Percentiles rank a stretch among this genome's conserved stretches.
Evolutionary conservation across 2,797 vertebrate genomes (phyloP).

Genomic region (Caiman crocodilus): DNA sequence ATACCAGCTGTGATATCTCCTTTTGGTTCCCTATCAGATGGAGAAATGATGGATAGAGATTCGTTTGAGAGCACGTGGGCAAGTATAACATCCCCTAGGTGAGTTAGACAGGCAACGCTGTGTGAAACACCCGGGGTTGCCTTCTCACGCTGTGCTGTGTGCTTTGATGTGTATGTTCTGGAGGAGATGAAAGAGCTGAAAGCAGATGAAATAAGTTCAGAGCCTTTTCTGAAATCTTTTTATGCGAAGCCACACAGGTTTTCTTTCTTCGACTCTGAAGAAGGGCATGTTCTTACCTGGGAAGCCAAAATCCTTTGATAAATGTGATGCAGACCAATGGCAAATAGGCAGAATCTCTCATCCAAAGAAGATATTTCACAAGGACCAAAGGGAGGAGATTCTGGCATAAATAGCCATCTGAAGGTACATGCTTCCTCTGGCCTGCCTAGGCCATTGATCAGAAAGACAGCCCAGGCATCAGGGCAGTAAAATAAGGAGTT

Average conservation of each 20-base stretch:
- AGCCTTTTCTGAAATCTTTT: neutral
- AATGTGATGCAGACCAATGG: neutral
- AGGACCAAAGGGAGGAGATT: neutral
- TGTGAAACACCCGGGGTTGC: neutral
- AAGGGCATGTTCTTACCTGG: neutral
- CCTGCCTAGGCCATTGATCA: too few relatives aligned
- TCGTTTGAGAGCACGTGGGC: neutral
- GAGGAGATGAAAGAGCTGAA: neutral
- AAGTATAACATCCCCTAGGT: neutral
- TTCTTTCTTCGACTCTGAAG: neutral
- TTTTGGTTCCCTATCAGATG: neutral
- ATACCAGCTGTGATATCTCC: neutral
- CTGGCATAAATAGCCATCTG: neutral
- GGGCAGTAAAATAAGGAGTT: too few relatives aligned
- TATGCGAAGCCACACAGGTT: neutral
- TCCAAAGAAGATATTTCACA: neutral
- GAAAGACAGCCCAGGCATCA: too few relatives aligned
- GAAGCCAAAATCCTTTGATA: neutral
- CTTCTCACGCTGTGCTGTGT: neutral
- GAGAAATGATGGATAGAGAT: neutral
- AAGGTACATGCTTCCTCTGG: too few relatives aligned
- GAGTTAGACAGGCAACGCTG: neutral
- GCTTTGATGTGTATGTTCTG: neutral
- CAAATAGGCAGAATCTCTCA: neutral
- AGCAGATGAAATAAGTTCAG: neutral